Percentiles rank a stretch among this genome's conserved stretches.
These are phyloP conservation scores for Phrynocephalus guinanensis DNA, from an alignment of 2,797 vertebrate genomes.

Conservation along the genomic window DNA sequence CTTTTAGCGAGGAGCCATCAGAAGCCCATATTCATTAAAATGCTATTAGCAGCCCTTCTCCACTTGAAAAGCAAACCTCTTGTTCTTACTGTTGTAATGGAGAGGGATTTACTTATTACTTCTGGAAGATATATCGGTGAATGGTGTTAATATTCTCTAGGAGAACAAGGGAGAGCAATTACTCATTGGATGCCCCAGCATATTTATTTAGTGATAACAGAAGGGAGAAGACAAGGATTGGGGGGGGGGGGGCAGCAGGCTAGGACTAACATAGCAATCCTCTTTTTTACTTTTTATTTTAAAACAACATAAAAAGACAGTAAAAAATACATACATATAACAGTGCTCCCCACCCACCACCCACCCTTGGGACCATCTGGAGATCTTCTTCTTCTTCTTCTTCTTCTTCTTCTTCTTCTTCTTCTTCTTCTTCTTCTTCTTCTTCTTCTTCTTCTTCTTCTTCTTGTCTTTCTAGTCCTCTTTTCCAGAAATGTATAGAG, in stretches of 20 bases:
- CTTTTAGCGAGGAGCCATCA: slow-evolving; percentile 9
- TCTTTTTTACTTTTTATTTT: too few relatives aligned
- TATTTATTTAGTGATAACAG: neutral
- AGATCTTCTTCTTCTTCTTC: too few relatives aligned
- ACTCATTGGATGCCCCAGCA: neutral
- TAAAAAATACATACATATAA: slow-evolving; percentile 16
- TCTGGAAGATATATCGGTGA: slow-evolving; percentile 10
- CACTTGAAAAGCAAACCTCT: slow-evolving; percentile 12
- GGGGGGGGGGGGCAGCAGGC: too few relatives aligned
- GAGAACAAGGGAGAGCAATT: neutral
- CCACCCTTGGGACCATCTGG: too few relatives aligned
- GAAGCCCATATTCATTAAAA: slow-evolving; percentile 32
- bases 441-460: too few relatives aligned
- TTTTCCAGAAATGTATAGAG: too few relatives aligned
- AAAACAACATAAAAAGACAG: slow-evolving; percentile 21
- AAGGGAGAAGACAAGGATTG: neutral
- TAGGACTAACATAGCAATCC: too few relatives aligned
- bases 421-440: too few relatives aligned
- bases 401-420: too few relatives aligned
- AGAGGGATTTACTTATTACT: slow-evolving; percentile 2
- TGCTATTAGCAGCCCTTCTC: slow-evolving; percentile 20
- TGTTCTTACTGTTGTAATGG: neutral
- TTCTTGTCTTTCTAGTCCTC: too few relatives aligned
- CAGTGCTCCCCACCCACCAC: too few relatives aligned
- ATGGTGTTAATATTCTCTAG: slow-evolving; percentile 7